These are phyloP conservation scores for Euproctis similis DNA, from an alignment of 2,888 invertebrate genomes.

Conservation along the genomic window DNA sequence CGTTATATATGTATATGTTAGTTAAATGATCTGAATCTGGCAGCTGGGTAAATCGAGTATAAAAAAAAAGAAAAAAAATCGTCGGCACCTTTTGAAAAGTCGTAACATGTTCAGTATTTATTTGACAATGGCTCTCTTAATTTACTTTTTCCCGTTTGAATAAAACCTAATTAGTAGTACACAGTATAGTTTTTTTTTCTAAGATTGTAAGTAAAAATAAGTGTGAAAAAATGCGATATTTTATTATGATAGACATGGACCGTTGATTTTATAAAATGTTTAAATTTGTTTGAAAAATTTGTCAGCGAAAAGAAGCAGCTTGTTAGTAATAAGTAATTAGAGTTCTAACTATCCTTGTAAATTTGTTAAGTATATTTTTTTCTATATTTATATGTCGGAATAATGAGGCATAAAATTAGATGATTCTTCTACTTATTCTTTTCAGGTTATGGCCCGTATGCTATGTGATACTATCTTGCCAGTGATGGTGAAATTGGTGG, in stretches of 20 bases:
- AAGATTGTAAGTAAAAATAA: conserved; percentile 7
- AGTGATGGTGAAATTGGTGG: too few relatives aligned
- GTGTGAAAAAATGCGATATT: conserved; percentile 4
- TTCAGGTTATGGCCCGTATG: too few relatives aligned
- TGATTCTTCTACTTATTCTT: too few relatives aligned
- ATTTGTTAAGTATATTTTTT: conserved; percentile 9
- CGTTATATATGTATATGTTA: too few relatives aligned
- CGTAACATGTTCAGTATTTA: conserved; percentile 4
- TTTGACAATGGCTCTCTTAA: conserved; percentile 6
- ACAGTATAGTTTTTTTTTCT: conserved; percentile 11
- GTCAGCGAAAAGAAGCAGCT: conserved; percentile 15
- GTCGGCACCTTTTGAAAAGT: neutral
- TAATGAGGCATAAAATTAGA: conserved; percentile 1
- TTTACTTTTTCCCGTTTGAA: conserved; percentile 5
- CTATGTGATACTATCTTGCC: too few relatives aligned
- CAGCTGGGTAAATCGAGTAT: too few relatives aligned
- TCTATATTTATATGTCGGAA: conserved; percentile 9
- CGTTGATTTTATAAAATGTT: conserved; percentile 9
- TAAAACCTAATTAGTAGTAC: conserved; percentile 11
- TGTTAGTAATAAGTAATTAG: conserved; percentile 24
- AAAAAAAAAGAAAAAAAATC: too few relatives aligned
- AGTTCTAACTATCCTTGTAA: conserved; percentile 22
- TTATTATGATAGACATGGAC: conserved; percentile 6
- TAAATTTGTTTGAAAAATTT: conserved; percentile 13
- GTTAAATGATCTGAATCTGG: too few relatives aligned